These are phyloP conservation scores for Cossypha polioptera DNA, from an alignment of 2,797 vertebrate species.

Conservation along the genomic window DNA sequence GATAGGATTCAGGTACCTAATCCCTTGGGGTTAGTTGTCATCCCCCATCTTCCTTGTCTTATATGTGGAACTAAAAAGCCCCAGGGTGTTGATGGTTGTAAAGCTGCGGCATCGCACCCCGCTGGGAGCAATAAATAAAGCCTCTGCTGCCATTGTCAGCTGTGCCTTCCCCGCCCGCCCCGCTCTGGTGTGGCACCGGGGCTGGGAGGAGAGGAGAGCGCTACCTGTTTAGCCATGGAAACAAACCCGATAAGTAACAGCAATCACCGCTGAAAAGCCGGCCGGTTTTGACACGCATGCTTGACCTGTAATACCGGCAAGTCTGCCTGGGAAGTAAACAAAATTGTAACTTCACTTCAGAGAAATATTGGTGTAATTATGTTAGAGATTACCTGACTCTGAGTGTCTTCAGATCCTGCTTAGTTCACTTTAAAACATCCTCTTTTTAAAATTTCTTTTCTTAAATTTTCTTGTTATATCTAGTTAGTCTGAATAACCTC, in stretches of 20 bases:
- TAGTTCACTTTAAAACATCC: neutral
- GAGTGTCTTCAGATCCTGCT: neutral
- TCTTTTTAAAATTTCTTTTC: neutral
- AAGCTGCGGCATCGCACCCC: conserved; percentile 86
- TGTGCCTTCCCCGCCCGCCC: conserved; percentile 64
- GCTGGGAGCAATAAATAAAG: conserved; percentile 96
- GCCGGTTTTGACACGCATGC: conserved; percentile 29
- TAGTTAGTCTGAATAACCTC: conserved; percentile 26
- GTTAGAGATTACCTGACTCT: conserved; percentile 11
- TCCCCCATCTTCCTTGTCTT: conserved; percentile 77
- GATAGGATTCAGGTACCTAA: conserved; percentile 97
- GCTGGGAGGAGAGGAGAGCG: neutral
- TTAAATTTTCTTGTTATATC: neutral
- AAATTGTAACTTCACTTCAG: conserved; percentile 57
- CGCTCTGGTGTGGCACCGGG: conserved; percentile 5
- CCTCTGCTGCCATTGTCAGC: conserved; percentile 81
- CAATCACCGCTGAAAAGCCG: conserved; percentile 25
- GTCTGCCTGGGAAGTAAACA: conserved; percentile 63
- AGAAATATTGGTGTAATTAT: conserved; percentile 67
- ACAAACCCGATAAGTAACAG: conserved; percentile 55
- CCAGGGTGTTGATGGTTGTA: conserved; percentile 89
- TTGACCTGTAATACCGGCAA: conserved; percentile 58
- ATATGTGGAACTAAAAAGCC: conserved; percentile 82
- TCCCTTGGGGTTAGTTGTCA: conserved; percentile 88
- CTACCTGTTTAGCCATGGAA: conserved; percentile 67